Evolutionary conservation across 2,888 invertebrate species (phyloP), one percentile per base, ranked within the genome.

Genomic region (Caprella mutica): DNA sequence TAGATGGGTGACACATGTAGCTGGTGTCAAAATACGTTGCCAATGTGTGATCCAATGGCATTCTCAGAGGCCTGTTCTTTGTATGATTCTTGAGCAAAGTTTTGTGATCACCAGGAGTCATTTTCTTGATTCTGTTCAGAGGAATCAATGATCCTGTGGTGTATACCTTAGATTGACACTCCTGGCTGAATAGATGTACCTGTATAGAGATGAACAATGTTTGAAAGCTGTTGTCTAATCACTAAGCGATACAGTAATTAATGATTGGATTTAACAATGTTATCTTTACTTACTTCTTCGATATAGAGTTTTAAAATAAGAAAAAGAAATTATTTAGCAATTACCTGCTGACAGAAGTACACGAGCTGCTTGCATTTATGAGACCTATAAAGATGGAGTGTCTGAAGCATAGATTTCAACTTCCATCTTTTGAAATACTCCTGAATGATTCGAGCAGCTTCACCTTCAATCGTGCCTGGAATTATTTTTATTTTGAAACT

Each of bases 331-430:
- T n/a, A n/a, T n/a, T 12, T 33, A 33, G n/a, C 40, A 61, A 67
- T 70, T 71, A 89, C 90, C 81, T 91, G 90, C 70, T 91, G 89
- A 29, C 85, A 85, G 69, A 90, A 84, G 73, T 87, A 85, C 59
- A 87, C 86, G 57, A 89, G 77, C 71, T 90, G 88, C 72, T 86
- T 84, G 71, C 84, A 84, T 58, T 83, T 81, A 52, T 84, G 82
- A 29, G 87, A 85, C 68, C 88, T 80, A 74, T 89, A 89, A 67
- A 84, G 83, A 67, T 88, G 73, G 60, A 90, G 75, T 61, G 89
- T 85, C 77, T 88, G 86, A 73, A 85, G 89, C 53, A 90, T 78
- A 29, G 84, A 83, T 69, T 82, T 82, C 67, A 81, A 80, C 69
- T 81, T 83, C 91, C 91, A 92, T 72, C 83, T 86, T 71, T 81